These are phyloP conservation scores for Tridacna gigas DNA, from an alignment of 2,888 invertebrate species.

Conservation along the genomic window DNA sequence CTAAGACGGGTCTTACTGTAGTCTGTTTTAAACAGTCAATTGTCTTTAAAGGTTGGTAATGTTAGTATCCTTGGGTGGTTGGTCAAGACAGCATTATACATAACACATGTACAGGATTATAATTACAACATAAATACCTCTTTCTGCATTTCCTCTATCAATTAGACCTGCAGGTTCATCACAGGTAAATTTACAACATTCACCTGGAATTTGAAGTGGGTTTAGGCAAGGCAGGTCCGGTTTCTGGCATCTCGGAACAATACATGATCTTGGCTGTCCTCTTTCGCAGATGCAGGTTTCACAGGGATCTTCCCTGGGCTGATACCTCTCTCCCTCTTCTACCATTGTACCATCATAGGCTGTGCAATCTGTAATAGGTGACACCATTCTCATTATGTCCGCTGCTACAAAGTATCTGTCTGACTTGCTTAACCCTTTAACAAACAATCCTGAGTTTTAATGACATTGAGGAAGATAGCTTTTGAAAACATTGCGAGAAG, in stretches of 20 bases:
- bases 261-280: neutral
- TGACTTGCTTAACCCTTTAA: too few species aligned
- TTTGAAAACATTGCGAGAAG: too few species aligned
- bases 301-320: slow-evolving; percentile 19
- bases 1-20: too few species aligned
- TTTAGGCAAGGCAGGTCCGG: slow-evolving; percentile 21
- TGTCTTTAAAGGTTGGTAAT: too few species aligned
- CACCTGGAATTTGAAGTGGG: slow-evolving; percentile 21
- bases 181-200: slow-evolving; percentile 40
- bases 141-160: neutral
- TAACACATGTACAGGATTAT: neutral
- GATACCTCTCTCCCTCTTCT: slow-evolving; percentile 8
- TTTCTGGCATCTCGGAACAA: slow-evolving; percentile 4
- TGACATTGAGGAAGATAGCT: too few species aligned
- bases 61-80: too few species aligned
- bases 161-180: neutral
- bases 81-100: too few species aligned
- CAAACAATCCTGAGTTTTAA: too few species aligned
- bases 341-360: neutral
- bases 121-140: neutral
- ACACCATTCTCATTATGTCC: too few species aligned
- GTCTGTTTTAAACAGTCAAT: too few species aligned
- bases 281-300: slow-evolving; percentile 13
- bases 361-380: slow-evolving; percentile 15
- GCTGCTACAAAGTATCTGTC: too few species aligned